phyloP scores from a whole-genome alignment of 2,797 vertebrate genomes.

The Manis javanica region DNA sequence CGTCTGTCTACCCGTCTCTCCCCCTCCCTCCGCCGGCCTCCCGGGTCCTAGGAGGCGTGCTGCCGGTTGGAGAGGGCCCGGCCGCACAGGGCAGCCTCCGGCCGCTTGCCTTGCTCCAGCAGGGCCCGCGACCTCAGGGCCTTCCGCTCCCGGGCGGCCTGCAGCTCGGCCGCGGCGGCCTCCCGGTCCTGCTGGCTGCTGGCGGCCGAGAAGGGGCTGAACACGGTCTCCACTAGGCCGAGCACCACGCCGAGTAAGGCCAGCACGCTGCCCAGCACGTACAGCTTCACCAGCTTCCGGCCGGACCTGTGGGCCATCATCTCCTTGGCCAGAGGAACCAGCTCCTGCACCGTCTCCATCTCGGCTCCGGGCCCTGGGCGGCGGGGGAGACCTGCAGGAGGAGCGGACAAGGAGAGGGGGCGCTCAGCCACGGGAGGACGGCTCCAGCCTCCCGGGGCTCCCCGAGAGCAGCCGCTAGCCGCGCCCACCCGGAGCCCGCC shows the following conservation, averaged over 20 bases:
- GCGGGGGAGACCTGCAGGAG: conserved; percentile 1
- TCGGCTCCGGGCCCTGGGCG: background rate
- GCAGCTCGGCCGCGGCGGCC: conserved; percentile 43
- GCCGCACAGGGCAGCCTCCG: background rate
- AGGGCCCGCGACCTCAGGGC: conserved; percentile 36
- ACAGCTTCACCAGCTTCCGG: conserved; percentile 92
- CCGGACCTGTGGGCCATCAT: conserved; percentile 90
- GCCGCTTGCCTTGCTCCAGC: conserved; percentile 74
- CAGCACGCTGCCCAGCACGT: conserved; percentile 93
- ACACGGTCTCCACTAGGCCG: conserved; percentile 90
- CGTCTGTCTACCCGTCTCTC: background rate
- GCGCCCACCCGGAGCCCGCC: background rate
- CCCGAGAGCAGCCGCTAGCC: too few species aligned
- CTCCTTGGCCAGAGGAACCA: conserved; percentile 93
- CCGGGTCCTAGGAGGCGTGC: conserved; percentile 87
- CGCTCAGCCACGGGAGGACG: background rate
- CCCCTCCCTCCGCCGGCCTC: background rate
- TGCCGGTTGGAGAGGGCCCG: conserved; percentile 86
- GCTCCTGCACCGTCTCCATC: conserved; percentile 92
- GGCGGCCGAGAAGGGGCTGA: conserved; percentile 88
- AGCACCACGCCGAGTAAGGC: conserved; percentile 90
- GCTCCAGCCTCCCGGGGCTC: background rate
- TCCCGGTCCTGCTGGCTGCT: conserved; percentile 80
- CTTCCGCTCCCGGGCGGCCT: conserved; percentile 41
- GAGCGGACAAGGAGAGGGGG: background rate